phyloP scores from a whole-genome alignment of 2,888 invertebrate genomes.

The Hesperia comma region DNA sequence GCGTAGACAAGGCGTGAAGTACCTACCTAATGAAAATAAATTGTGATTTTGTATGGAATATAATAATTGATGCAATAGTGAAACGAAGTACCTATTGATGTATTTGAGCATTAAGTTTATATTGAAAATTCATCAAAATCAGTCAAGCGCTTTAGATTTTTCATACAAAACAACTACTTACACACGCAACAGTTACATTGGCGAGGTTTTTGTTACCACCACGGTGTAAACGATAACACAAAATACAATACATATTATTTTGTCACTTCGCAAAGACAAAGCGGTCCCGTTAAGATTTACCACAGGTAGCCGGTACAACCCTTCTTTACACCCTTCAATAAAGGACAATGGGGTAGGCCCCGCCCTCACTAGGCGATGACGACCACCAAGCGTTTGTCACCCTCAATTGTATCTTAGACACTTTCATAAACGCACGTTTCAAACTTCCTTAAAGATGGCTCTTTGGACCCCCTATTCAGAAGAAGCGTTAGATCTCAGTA shows the following conservation, averaged over 20 bases:
- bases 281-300: conserved; percentile 46
- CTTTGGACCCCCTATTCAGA: conserved; percentile 73
- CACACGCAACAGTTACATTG: not conserved
- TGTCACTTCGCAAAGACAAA: conserved; percentile 30
- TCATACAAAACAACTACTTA: not conserved
- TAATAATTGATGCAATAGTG: too few species aligned
- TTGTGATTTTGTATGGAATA: too few species aligned
- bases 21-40: too few species aligned
- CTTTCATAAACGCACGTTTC: conserved; percentile 28
- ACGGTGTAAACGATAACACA: conserved; percentile 20
- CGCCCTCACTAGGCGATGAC: conserved; percentile 41
- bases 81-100: too few species aligned
- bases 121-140: too few species aligned
- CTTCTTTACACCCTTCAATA: conserved; percentile 37
- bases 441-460: conserved; percentile 55
- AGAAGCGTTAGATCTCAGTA: conserved; percentile 65
- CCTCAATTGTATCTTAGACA: conserved; percentile 31
- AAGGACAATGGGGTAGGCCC: conserved; percentile 36
- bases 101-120: too few species aligned
- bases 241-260: conserved; percentile 22
- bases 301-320: conserved; percentile 45
- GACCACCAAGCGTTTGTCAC: conserved; percentile 35
- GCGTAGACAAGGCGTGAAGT: too few species aligned
- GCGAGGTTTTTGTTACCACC: not conserved
- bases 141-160: too few species aligned